phyloP scores from a whole-genome alignment of 2,113 vertebrate species.

The Pygoscelis antarcticus region DNA sequence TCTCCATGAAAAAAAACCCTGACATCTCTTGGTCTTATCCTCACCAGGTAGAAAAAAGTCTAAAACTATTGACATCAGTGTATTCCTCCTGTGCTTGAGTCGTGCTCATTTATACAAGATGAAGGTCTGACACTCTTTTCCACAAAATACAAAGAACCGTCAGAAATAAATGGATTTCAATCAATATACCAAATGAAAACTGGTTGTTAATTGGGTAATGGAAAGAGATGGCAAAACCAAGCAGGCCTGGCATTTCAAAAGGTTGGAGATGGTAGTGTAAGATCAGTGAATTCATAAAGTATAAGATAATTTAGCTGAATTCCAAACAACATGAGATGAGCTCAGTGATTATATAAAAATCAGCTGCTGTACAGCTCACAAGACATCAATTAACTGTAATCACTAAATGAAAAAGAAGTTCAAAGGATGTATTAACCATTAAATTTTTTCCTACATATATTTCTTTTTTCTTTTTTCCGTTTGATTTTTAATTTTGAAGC shows the following conservation, averaged over 20 bases:
- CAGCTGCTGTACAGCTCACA: background rate
- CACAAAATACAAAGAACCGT: background rate
- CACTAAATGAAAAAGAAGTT: background rate
- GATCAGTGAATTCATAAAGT: background rate
- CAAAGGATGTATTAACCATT: background rate
- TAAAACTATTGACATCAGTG: background rate
- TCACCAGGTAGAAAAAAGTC: background rate
- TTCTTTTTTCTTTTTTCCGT: background rate
- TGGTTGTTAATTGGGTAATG: background rate
- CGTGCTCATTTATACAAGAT: background rate
- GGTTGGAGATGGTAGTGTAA: background rate
- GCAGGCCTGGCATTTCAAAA: background rate
- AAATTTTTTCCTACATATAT: background rate
- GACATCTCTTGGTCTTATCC: background rate
- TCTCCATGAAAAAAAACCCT: background rate
- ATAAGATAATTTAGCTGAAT: background rate
- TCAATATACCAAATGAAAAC: background rate
- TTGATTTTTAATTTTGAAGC: background rate
- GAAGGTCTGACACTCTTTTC: background rate
- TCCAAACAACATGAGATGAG: background rate
- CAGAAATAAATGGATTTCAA: background rate
- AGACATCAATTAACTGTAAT: background rate
- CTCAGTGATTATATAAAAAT: background rate
- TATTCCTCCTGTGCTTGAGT: background rate
- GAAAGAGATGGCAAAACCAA: background rate